Percentiles rank a stretch among this genome's conserved stretches.
These are phyloP conservation scores for Bombus superbus DNA, from an alignment of 1,140 invertebrate species.

Conservation along the genomic window DNA sequence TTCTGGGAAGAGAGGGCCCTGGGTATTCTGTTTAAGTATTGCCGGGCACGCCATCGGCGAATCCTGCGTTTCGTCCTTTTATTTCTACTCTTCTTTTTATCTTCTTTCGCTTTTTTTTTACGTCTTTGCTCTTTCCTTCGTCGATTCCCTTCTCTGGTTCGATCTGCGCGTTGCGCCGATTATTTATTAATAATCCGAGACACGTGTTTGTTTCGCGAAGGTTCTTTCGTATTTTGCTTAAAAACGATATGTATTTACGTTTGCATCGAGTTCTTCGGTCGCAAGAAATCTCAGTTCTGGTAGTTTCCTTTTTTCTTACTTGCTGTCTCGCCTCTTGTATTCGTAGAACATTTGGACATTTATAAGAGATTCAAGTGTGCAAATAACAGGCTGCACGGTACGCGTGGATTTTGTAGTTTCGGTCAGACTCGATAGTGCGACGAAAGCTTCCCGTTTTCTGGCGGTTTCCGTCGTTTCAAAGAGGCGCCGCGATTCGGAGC, in stretches of 20 bases:
- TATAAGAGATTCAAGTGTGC: too few relatives aligned
- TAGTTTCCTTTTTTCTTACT: too few relatives aligned
- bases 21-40: constrained; percentile 76
- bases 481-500: background rate
- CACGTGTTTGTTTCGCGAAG: too few relatives aligned
- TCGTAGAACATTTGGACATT: too few relatives aligned
- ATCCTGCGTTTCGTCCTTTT: constrained; percentile 64
- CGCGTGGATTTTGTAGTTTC: background rate
- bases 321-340: too few relatives aligned
- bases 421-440: background rate
- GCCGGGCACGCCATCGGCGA: constrained; percentile 78
- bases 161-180: background rate
- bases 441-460: background rate
- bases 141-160: background rate
- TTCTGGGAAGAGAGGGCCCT: constrained; percentile 75
- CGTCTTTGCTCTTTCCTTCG: background rate
- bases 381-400: too few relatives aligned
- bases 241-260: too few relatives aligned
- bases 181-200: too few relatives aligned
- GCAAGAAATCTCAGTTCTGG: too few relatives aligned
- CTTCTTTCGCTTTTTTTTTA: background rate
- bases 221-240: too few relatives aligned
- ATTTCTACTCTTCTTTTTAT: constrained; percentile 50
- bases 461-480: background rate
- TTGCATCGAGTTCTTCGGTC: too few relatives aligned